Evolutionary conservation across 2,113 vertebrate genomes (phyloP), one percentile per base, ranked within the genome.

Genomic region (Neodon shergylaensis): DNA sequence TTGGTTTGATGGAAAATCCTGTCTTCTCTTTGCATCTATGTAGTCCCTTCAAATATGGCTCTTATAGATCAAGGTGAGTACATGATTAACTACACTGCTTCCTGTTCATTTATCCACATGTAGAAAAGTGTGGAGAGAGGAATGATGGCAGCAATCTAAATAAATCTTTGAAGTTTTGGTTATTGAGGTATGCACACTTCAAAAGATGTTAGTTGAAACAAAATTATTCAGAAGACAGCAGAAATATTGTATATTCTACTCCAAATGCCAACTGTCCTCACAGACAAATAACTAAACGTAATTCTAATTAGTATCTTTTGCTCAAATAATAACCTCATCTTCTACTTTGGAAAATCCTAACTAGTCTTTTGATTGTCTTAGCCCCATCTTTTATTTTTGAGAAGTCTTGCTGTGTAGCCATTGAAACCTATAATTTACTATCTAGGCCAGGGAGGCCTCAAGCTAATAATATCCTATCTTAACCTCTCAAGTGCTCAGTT

Each of bases 1-100:
- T 83, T 77, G 54, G 42, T 66, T 84, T 94, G 66, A 84, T 61
- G n/a, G 74, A 54, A 61, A 66, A 77, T 17, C 17, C 9, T 8
- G 54, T 78, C 26, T 83, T 94, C n/a, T 24, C 14, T 68, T 92
- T 6, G 14, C 88, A 21, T 78, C 79, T 91, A 63, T 31, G 61
- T 44, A 58, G 36, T 2, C 21, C 66, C 36, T 97, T 94, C 63
- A 92, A 82, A 33, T 92, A 73, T 74, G 72, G 88, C 65, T 90
- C 87, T 74, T 49, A 83, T 36, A 89, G 26, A 79, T 72, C 14
- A 79, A 91, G 54, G 17, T 21, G 44, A 70, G 26, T 44, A 42
- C 14, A 26, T 76, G 19, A 91, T 72, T 83, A 91, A 68, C 5
- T 93, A 28, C 13, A 79, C 66, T 76, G 10, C 17, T 16, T 74